Percentiles rank a stretch among this genome's conserved stretches.
phyloP scores from a whole-genome alignment of 2,888 invertebrate species.

The Eurois occulta region DNA sequence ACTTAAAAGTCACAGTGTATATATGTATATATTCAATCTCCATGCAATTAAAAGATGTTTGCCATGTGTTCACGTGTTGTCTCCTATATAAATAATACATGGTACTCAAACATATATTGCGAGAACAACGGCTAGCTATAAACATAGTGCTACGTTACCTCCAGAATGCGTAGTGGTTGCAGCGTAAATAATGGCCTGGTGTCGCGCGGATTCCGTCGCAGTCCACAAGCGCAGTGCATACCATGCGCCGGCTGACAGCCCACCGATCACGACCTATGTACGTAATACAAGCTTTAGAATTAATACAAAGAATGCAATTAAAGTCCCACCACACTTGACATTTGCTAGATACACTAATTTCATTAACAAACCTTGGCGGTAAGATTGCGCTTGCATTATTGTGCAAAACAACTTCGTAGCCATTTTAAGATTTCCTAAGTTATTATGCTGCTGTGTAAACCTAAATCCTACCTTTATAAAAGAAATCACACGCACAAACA shows the following conservation, averaged over 20 bases:
- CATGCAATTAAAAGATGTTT: not conserved
- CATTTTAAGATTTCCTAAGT: too few relatives aligned
- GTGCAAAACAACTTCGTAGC: not conserved
- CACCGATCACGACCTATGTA: conserved; percentile 88
- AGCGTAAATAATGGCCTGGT: conserved; percentile 92
- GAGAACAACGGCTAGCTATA: not conserved
- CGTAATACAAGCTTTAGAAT: not conserved
- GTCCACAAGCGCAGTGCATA: conserved; percentile 93
- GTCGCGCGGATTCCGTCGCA: conserved; percentile 93
- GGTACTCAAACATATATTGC: not conserved
- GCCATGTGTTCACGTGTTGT: not conserved
- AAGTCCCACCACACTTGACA: not conserved
- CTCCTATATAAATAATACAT: not conserved
- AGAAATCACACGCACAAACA: not conserved
- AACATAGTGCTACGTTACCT: conserved; percentile 88
- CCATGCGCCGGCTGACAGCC: conserved; percentile 93
- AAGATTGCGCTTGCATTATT: not conserved
- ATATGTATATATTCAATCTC: not conserved
- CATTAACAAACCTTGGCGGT: not conserved
- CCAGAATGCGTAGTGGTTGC: conserved; percentile 94
- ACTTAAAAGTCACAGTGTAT: too few relatives aligned
- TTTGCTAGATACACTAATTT: not conserved
- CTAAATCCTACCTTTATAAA: not conserved
- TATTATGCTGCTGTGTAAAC: not conserved
- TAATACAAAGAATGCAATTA: not conserved